A percentile compares a stretch with the other conserved stretches of the same genome.
phyloP scores from a whole-genome alignment of 23 tunicate genomes.

The Oikopleura dioica region DNA sequence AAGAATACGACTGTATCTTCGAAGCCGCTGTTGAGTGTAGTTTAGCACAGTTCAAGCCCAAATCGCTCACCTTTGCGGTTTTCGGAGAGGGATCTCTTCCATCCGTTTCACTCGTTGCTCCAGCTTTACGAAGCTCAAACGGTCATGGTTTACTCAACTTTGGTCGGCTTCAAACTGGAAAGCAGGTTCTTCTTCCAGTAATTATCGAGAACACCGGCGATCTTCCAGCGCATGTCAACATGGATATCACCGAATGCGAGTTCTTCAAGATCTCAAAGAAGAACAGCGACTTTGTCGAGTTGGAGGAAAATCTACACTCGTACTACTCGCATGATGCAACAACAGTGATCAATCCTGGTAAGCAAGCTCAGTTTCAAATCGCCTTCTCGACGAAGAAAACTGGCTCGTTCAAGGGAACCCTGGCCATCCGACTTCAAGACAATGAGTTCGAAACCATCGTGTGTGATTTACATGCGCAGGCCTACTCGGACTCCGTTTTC shows the following conservation, averaged over 20 bases:
- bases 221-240: constrained; percentile 42
- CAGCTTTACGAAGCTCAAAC: constrained; percentile 30
- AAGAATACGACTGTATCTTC: constrained; percentile 42
- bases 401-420: neutral
- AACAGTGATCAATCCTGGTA: neutral
- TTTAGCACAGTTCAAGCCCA: neutral
- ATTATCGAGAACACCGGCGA: constrained; percentile 45
- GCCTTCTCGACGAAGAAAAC: neutral
- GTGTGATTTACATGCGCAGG: neutral
- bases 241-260: neutral
- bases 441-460: neutral
- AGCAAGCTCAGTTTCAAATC: neutral
- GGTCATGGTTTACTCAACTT: constrained; percentile 45
- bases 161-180: constrained; percentile 32
- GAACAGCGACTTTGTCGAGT: too few species aligned
- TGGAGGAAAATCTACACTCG: too few species aligned
- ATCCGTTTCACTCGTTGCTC: constrained; percentile 29
- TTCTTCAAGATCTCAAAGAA: too few species aligned
- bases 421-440: neutral
- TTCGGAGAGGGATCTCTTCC: constrained; percentile 83
- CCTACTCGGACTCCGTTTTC: neutral
- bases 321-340: too few species aligned
- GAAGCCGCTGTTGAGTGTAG: constrained; percentile 21
- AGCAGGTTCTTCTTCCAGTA: constrained; percentile 28
- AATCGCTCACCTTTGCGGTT: constrained; percentile 34